These are phyloP conservation scores for Agelastica alni DNA, from an alignment of 2,888 invertebrate species.

Conservation along the genomic window DNA sequence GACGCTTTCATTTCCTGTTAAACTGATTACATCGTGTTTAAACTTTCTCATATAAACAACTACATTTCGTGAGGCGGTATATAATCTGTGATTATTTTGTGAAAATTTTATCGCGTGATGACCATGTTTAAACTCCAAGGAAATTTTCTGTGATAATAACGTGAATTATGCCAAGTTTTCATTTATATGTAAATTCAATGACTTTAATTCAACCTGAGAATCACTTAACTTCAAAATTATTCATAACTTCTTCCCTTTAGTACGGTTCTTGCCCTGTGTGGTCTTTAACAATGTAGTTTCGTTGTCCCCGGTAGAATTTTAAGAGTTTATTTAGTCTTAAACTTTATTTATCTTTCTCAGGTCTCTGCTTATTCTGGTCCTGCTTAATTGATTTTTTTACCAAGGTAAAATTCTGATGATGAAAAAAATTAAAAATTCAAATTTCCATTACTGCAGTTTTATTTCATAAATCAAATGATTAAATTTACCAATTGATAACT, in stretches of 20 bases:
- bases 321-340: constrained; percentile 12
- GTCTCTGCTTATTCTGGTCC: neutral
- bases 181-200: constrained; percentile 51
- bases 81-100: constrained; percentile 10
- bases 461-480: too few relatives aligned
- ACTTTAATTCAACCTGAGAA: constrained; percentile 37
- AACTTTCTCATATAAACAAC: neutral
- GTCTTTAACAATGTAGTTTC: constrained; percentile 17
- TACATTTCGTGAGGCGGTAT: neutral
- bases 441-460: too few relatives aligned
- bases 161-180: constrained; percentile 48
- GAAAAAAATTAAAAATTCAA: too few relatives aligned
- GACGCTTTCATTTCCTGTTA: too few relatives aligned
- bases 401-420: too few relatives aligned
- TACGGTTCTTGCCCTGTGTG: constrained; percentile 15
- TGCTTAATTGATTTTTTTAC: too few relatives aligned
- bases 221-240: constrained; percentile 33
- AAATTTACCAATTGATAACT: too few relatives aligned
- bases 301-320: constrained; percentile 12
- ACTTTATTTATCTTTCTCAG: constrained; percentile 11
- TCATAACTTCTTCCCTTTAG: constrained; percentile 31
- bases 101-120: constrained; percentile 31
- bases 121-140: constrained; percentile 26
- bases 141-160: constrained; percentile 32
- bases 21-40: too few relatives aligned